Percentiles rank a stretch among this genome's conserved stretches.
Evolutionary conservation across 23 tunicate genomes (phyloP).

Genomic region (Halocynthia aurantium): DNA sequence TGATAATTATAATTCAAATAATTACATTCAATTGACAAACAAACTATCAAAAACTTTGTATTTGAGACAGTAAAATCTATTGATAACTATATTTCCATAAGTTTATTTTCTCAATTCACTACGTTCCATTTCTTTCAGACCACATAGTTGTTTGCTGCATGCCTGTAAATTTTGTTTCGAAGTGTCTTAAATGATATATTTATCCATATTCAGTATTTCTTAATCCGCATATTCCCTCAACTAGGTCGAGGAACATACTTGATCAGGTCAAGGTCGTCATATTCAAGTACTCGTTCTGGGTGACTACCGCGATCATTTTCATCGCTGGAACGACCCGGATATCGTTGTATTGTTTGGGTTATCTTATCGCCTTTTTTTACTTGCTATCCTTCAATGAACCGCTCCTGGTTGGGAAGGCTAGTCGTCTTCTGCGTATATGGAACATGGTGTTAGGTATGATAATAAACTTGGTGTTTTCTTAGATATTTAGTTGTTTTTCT

Average conservation of each 20-base stretch:
- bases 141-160: background rate
- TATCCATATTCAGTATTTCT: too few relatives aligned
- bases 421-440: slow-evolving; percentile 38
- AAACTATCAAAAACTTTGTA: too few relatives aligned
- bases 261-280: slow-evolving; percentile 68
- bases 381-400: slow-evolving; percentile 51
- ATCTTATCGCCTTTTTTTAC: slow-evolving; percentile 81
- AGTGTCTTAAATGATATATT: too few relatives aligned
- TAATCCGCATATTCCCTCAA: background rate
- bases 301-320: slow-evolving; percentile 72
- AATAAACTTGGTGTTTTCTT: background rate
- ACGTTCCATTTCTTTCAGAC: background rate
- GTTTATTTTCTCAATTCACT: background rate
- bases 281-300: slow-evolving; percentile 76
- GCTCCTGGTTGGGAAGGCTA: slow-evolving; percentile 46
- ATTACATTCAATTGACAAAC: too few relatives aligned
- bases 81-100: too few relatives aligned
- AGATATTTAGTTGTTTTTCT: background rate
- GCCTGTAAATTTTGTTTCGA: background rate
- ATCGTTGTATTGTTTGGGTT: slow-evolving; percentile 91
- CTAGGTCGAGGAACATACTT: slow-evolving; percentile 49
- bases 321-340: slow-evolving; percentile 85
- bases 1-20: too few relatives aligned
- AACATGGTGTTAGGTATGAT: slow-evolving; percentile 58
- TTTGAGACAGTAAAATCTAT: too few relatives aligned